These are phyloP conservation scores for Gadus macrocephalus DNA, from an alignment of 2,113 vertebrate genomes.

Conservation along the genomic window DNA sequence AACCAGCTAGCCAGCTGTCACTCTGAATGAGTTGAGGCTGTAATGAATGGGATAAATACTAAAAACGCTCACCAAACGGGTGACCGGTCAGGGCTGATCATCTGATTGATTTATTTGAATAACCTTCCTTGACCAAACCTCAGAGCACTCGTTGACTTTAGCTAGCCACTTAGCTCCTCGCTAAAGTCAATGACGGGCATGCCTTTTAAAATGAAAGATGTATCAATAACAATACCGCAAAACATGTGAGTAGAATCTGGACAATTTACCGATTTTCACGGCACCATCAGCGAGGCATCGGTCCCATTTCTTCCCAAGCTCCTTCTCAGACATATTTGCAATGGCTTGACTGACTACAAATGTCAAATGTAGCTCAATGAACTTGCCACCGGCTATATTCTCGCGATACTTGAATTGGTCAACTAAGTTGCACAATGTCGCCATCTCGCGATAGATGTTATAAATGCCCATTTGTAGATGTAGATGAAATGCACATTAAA, in stretches of 20 bases:
- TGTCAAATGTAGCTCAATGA: conserved; percentile 33
- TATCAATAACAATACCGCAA: too few species aligned
- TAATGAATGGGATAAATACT: too few species aligned
- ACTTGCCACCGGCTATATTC: conserved; percentile 4
- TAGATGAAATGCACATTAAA: background rate
- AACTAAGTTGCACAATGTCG: background rate
- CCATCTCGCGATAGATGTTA: conserved; percentile 14
- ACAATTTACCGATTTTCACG: conserved; percentile 86
- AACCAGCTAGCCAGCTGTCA: too few species aligned
- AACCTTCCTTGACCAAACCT: conserved; percentile 47
- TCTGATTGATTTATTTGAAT: background rate
- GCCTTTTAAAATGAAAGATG: too few species aligned
- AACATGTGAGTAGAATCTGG: too few species aligned
- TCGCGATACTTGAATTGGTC: conserved; percentile 19
- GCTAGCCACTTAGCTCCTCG: conserved; percentile 50
- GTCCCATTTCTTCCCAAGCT: conserved; percentile 92
- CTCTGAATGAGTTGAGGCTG: too few species aligned
- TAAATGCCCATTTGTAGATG: too few species aligned
- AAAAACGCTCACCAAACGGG: too few species aligned
- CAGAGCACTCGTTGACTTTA: conserved; percentile 21
- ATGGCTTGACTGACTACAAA: conserved; percentile 39
- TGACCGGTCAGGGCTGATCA: too few species aligned
- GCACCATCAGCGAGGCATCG: conserved; percentile 86
- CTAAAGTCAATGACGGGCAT: conserved; percentile 51
- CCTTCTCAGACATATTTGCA: conserved; percentile 83